phyloP scores from a whole-genome alignment of 2,113 vertebrate species.

The Rhynchomys soricoides region DNA sequence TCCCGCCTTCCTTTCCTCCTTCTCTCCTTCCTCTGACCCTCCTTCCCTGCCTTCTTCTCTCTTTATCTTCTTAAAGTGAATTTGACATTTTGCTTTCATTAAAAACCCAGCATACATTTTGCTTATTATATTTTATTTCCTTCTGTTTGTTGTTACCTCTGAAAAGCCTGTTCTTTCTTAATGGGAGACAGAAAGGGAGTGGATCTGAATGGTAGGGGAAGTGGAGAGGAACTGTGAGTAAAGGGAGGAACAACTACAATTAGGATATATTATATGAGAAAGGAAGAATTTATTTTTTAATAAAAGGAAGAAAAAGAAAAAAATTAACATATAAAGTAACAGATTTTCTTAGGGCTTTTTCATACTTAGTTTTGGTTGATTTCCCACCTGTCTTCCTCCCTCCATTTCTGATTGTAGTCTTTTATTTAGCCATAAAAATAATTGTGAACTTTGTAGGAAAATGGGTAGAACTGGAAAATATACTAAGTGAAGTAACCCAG shows the following conservation, averaged over 20 bases:
- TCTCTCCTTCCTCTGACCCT: rapidly evolving
- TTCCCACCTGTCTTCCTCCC: too few relatives aligned
- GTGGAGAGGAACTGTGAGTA: too few relatives aligned
- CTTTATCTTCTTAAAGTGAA: neutral
- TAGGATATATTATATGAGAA: neutral
- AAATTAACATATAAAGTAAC: neutral
- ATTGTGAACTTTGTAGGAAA: neutral
- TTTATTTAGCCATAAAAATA: neutral
- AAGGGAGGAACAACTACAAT: neutral
- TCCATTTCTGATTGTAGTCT: neutral
- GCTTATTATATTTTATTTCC: neutral
- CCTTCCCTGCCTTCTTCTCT: neutral
- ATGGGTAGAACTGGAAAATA: neutral
- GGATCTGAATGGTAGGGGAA: neutral
- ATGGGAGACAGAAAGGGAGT: neutral
- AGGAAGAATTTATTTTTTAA: neutral
- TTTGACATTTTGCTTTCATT: neutral
- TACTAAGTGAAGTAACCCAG: neutral
- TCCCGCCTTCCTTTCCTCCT: rapidly evolving
- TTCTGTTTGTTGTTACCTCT: neutral
- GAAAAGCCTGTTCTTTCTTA: neutral
- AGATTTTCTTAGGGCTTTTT: neutral
- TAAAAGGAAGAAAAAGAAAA: neutral
- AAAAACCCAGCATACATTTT: neutral
- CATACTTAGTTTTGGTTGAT: neutral